Base-by-base conservation (phyloP, 2,797 vertebrate species). In the Sebastes iracundus region DNA sequence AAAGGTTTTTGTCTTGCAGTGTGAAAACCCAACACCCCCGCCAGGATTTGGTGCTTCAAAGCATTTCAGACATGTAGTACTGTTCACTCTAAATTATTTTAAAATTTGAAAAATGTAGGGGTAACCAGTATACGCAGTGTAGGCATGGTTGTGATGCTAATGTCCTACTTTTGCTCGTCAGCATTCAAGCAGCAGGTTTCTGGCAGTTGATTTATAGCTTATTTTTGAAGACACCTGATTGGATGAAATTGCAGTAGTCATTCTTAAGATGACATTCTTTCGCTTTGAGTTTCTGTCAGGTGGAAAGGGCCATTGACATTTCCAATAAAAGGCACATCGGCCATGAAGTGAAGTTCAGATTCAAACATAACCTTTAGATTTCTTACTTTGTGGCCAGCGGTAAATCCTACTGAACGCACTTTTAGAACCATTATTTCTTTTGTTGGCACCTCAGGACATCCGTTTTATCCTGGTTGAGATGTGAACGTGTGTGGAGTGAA, bases 231-330 rank as follows among this genome's bases (percentile, higher is more conserved):
- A 65, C 46, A 69, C 7, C 38, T 63, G 7, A 71, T 61, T 69
- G 56, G 32, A 62, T 32, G 59, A 33, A n/a, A 42, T 58, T 60
- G 52, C n/a, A 25, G 35, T 27, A n/a, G 13, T 67, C 22, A 76
- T 69, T 65, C 32, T n/a, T 23, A 61, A 72, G 70, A 71, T 74
- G 4, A 82, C 12, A 22, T 18, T 33, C 22, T 64, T 59, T 70
- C 58, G 22, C 13, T 69, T 4, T 63, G 9, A 69, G 35, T 30
- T 66, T n/a, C 32, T 60, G 61, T 77, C n/a, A 61, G 33, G 23
- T 46, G 16, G 20, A 61, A 76, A 66, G 38, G 28, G 4, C 30
- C 61, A 42, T 49, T 74, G 61, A 77, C 79, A 63, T 82, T 85
- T 83, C 14, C 18, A 35, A 28, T 64, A 42, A 79, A 77, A 72